A percentile compares a stretch with the other conserved stretches of the same genome.
phyloP scores from a whole-genome alignment of 2,113 vertebrate genomes.

The Todiramphus saurophagus region DNA sequence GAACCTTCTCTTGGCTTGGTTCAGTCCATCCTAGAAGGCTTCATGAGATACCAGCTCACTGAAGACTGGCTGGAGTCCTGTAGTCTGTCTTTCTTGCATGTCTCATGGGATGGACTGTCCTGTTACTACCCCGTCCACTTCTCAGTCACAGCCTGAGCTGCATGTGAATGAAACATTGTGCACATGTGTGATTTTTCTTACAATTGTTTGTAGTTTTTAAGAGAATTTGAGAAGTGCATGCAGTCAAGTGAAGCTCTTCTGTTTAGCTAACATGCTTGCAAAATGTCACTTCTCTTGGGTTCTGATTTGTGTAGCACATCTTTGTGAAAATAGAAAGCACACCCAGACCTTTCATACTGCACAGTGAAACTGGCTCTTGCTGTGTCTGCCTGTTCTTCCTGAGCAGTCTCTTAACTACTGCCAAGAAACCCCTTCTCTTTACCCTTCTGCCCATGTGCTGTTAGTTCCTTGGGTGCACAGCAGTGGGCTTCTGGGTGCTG shows the following conservation, averaged over 20 bases:
- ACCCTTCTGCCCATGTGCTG: not conserved
- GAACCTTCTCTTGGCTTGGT: constrained; percentile 49
- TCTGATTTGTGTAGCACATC: not conserved
- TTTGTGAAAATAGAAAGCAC: not conserved
- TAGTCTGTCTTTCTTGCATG: not conserved
- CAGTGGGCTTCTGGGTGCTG: not conserved
- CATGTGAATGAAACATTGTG: not conserved
- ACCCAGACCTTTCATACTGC: not conserved
- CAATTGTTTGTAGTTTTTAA: not conserved
- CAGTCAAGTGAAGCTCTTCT: not conserved
- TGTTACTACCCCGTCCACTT: not conserved
- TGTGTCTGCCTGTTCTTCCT: not conserved
- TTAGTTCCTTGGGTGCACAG: not conserved
- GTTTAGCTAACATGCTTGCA: not conserved
- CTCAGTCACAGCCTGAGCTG: not conserved
- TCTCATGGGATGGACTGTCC: not conserved
- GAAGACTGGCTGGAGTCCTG: not conserved
- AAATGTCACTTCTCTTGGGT: not conserved
- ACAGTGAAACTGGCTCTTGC: not conserved
- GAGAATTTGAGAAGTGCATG: not conserved
- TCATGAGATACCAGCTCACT: constrained; percentile 31
- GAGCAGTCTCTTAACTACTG: not conserved
- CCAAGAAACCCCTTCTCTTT: not conserved
- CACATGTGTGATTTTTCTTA: not conserved
- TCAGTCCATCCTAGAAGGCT: constrained; percentile 44